Percentiles rank a stretch among this genome's conserved stretches.
These are phyloP conservation scores for Artemia sinica DNA, from an alignment of 2,888 invertebrate genomes.

Conservation along the genomic window DNA sequence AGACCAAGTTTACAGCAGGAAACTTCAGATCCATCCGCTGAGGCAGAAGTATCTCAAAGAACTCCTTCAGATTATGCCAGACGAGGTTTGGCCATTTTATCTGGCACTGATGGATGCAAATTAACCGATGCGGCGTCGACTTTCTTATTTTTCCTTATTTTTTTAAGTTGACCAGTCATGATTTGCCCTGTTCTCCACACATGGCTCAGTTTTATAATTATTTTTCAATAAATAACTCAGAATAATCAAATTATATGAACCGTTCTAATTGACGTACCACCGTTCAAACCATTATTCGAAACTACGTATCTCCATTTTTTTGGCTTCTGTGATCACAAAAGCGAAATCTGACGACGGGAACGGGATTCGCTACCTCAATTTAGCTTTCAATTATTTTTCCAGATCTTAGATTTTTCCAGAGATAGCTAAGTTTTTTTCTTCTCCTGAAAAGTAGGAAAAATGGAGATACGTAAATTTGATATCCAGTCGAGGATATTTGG, in stretches of 20 bases:
- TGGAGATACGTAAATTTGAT: slow-evolving; percentile 13
- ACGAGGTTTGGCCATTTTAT: slow-evolving; percentile 13
- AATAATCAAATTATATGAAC: too few species aligned
- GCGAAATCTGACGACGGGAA: too few species aligned
- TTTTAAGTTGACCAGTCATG: too few species aligned
- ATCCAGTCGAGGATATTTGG: not conserved
- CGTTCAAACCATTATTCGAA: not conserved
- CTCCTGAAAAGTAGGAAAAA: slow-evolving; percentile 7
- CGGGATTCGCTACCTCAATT: not conserved
- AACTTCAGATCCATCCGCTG: not conserved
- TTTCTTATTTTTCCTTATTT: too few species aligned
- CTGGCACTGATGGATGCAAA: not conserved
- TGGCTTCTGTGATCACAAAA: too few species aligned
- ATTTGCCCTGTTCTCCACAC: too few species aligned
- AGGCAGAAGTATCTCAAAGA: not conserved
- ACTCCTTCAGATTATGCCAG: slow-evolving; percentile 12
- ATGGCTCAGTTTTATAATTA: too few species aligned
- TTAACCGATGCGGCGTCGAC: too few species aligned
- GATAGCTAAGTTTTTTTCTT: slow-evolving; percentile 1
- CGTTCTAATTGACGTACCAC: too few species aligned
- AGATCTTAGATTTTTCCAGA: slow-evolving; percentile 1
- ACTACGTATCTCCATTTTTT: too few species aligned
- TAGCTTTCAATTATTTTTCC: slow-evolving; percentile 2
- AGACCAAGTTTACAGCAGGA: too few species aligned
- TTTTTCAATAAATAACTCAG: too few species aligned